Conservation (phyloP, 2,888 invertebrate genomes). For the Eupithecia pulchellata region DNA sequence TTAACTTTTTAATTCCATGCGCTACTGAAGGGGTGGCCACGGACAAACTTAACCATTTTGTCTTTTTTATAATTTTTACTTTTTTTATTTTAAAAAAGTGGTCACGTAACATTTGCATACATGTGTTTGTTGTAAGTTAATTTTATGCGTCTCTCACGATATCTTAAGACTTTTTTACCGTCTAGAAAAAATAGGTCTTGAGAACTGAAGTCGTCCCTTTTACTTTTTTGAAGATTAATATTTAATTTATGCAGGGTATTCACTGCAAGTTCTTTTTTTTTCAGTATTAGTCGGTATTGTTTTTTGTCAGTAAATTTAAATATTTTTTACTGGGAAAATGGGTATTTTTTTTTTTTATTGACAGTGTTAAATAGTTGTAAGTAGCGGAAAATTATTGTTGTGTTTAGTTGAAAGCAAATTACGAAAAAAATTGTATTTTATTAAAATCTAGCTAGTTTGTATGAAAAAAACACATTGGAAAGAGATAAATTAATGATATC, state of each 20-base stretch:
- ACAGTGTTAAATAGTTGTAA: no score
- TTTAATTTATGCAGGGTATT: constrained; percentile 23
- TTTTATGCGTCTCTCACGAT: constrained; percentile 78
- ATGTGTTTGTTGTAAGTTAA: constrained; percentile 62
- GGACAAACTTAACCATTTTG: constrained; percentile 60
- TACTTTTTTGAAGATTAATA: constrained; percentile 30
- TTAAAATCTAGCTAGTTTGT: neutral
- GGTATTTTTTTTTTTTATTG: no score
- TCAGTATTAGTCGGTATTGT: no score
- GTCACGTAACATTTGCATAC: constrained; percentile 76
- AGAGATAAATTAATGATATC: no score
- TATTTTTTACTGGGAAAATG: no score
- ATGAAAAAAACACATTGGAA: no score
- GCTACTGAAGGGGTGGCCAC: constrained; percentile 62
- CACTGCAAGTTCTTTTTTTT: neutral
- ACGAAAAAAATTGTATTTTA: neutral
- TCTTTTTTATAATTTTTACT: constrained; percentile 55
- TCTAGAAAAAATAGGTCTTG: constrained; percentile 51
- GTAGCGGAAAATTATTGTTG: no score
- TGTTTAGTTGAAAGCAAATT: neutral
- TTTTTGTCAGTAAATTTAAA: no score
- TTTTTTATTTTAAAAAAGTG: constrained; percentile 68
- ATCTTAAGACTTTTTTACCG: constrained; percentile 57
- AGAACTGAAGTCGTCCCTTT: constrained; percentile 38
- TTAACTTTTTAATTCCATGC: constrained; percentile 56